Percentiles rank a stretch among this genome's conserved stretches.
Evolutionary conservation across 2,797 vertebrate species (phyloP).

Genomic region (Denticeps clupeoides): DNA sequence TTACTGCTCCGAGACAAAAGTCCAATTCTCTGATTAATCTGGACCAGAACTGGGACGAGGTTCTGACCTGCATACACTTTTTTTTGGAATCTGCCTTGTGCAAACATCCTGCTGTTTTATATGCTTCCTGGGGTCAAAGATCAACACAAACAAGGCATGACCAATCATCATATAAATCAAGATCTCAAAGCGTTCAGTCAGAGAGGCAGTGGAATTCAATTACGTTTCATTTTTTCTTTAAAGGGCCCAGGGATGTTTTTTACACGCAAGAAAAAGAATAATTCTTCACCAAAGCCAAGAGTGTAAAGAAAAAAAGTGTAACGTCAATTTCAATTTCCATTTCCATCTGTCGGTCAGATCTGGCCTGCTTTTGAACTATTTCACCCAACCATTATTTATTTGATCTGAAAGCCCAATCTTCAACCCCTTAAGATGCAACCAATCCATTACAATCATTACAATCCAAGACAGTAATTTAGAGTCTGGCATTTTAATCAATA

Average conservation of each 20-base stretch:
- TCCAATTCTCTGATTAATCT: conserved; percentile 40
- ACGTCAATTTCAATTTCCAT: conserved; percentile 17
- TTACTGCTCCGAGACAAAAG: conserved; percentile 25
- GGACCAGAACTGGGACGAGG: conserved; percentile 12
- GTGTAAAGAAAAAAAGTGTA: conserved; percentile 15
- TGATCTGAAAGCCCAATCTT: conserved; percentile 27
- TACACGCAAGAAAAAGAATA: not conserved
- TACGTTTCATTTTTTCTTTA: conserved; percentile 30
- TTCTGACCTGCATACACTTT: conserved; percentile 15
- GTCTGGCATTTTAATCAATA: conserved; percentile 46
- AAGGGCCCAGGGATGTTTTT: conserved; percentile 13
- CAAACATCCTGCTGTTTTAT: conserved; percentile 60
- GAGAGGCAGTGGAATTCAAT: conserved; percentile 38
- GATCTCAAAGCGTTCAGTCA: conserved; percentile 39
- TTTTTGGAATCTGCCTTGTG: conserved; percentile 35
- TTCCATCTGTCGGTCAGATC: conserved; percentile 1
- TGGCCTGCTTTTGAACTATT: conserved; percentile 12
- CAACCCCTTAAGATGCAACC: conserved; percentile 15
- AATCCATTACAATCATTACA: no score
- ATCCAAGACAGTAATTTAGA: no score
- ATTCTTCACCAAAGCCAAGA: conserved; percentile 1
- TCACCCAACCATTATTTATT: conserved; percentile 28
- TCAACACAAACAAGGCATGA: conserved; percentile 36
- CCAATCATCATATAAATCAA: conserved; percentile 50
- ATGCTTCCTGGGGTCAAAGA: conserved; percentile 48